Percentiles rank a stretch among this genome's conserved stretches.
Evolutionary conservation across 2,113 vertebrate genomes (phyloP).

Genomic region (Arizona elegans): DNA sequence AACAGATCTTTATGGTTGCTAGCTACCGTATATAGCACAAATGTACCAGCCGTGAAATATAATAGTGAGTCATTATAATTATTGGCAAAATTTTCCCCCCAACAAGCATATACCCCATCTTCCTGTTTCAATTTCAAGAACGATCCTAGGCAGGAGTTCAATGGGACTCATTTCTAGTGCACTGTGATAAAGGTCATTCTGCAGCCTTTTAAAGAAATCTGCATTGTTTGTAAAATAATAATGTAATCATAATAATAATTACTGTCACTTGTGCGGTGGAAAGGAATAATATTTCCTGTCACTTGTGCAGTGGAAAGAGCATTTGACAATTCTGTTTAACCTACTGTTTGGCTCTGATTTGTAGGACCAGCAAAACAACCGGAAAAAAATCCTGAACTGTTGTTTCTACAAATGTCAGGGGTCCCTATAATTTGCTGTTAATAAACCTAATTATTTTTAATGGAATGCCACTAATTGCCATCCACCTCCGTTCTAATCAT

Average conservation of each 20-base stretch:
- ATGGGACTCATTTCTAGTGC: neutral
- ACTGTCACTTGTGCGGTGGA: neutral
- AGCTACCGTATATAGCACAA: neutral
- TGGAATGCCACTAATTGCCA: slow-evolving; percentile 10
- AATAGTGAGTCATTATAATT: neutral
- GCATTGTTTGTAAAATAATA: neutral
- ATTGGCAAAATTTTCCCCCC: neutral
- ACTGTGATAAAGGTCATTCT: neutral
- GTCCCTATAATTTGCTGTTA: slow-evolving; percentile 16
- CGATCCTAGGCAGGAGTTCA: neutral
- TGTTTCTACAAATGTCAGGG: slow-evolving; percentile 25
- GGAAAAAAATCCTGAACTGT: slow-evolving; percentile 7
- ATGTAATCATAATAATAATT: neutral
- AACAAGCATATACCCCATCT: neutral
- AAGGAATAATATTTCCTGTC: neutral
- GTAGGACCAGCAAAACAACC: neutral
- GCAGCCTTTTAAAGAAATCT: neutral
- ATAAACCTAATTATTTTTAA: slow-evolving; percentile 34
- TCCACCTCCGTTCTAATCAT: neutral
- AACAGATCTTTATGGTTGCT: neutral
- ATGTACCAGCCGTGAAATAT: neutral
- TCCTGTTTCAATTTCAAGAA: neutral
- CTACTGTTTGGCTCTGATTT: neutral
- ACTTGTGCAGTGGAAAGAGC: neutral
- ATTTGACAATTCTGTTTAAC: neutral